phyloP scores from a whole-genome alignment of 1,140 invertebrate genomes.

The Leptoteleia sp. region DNA sequence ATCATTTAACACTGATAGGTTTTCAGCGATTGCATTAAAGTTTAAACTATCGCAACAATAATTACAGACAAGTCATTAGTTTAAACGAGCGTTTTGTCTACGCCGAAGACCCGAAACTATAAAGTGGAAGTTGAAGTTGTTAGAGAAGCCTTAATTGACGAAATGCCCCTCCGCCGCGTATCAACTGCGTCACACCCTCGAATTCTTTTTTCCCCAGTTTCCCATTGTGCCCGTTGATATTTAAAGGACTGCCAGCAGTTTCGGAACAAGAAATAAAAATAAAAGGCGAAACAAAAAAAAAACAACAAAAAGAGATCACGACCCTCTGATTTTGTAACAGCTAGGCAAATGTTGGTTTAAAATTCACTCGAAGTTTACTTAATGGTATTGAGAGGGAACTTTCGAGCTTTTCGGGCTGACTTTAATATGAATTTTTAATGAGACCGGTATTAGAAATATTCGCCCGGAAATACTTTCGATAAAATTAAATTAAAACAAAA shows the following conservation, averaged over 20 bases:
- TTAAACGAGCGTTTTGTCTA: constrained; percentile 41
- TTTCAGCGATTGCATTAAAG: not conserved
- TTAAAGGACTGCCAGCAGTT: constrained; percentile 55
- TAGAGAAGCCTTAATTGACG: constrained; percentile 72
- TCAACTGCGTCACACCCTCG: constrained; percentile 52
- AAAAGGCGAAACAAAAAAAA: no score
- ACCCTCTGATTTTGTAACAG: constrained; percentile 26
- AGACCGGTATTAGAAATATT: no score
- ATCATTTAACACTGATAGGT: not conserved
- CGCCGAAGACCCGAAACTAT: constrained; percentile 60
- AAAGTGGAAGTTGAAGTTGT: constrained; percentile 71
- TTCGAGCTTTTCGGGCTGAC: no score
- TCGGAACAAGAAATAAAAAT: no score
- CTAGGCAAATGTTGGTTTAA: constrained; percentile 26
- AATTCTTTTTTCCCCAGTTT: constrained; percentile 52
- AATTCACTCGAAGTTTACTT: constrained; percentile 12
- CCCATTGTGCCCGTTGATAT: constrained; percentile 51
- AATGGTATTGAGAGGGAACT: no score
- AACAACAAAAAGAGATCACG: constrained; percentile 19
- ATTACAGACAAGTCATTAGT: constrained; percentile 57
- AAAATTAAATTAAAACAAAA: no score
- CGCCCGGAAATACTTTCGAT: no score
- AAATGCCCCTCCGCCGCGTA: constrained; percentile 70
- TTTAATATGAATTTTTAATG: no score
- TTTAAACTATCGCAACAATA: constrained; percentile 21